Evolutionary conservation across 2,888 invertebrate species (phyloP).

Genomic region (Trissonchulus latispiculum): DNA sequence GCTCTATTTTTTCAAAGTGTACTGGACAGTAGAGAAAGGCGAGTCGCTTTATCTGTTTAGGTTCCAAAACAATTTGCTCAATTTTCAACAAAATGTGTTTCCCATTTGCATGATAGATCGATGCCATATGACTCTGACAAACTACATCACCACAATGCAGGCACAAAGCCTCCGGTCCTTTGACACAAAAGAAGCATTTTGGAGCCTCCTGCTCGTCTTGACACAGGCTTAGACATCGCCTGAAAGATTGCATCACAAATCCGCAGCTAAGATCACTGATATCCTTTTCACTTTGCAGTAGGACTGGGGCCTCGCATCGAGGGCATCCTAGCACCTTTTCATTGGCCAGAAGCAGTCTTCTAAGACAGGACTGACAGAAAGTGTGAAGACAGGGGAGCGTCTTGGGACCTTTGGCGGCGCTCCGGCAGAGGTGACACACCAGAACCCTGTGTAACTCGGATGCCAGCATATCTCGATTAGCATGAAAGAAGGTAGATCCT

Average conservation of each 20-base stretch:
- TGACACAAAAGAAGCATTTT: neutral
- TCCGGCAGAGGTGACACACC: constrained; percentile 9
- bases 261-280: neutral
- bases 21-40: neutral
- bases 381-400: constrained; percentile 20
- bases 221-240: neutral
- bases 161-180: neutral
- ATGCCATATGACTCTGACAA: neutral
- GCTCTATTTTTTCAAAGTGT: neutral
- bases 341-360: neutral
- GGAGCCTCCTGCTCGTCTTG: neutral
- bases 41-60: neutral
- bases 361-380: constrained; percentile 15
- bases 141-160: constrained; percentile 3
- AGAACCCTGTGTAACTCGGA: constrained; percentile 7
- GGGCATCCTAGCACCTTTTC: neutral
- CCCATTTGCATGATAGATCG: constrained; percentile 4
- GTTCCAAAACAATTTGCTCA: constrained; percentile 9
- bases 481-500: neutral
- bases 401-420: neutral
- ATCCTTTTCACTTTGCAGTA: neutral
- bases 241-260: neutral
- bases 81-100: neutral
- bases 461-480: neutral
- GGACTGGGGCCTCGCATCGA: neutral